These are phyloP conservation scores for Andrena bucephala DNA, from an alignment of 2,888 invertebrate species.

Conservation along the genomic window DNA sequence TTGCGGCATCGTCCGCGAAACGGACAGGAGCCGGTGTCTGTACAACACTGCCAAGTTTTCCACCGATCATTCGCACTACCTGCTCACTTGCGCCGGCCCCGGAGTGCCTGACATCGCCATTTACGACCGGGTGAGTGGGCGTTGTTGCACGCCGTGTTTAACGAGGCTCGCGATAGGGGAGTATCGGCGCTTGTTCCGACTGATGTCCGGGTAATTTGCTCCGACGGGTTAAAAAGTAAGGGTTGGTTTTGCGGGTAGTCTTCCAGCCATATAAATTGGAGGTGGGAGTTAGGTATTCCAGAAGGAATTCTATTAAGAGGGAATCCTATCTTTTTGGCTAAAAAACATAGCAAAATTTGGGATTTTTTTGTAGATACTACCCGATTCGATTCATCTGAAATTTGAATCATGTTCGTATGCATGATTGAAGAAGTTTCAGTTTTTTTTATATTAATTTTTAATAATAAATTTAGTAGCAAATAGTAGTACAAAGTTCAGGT, in stretches of 20 bases:
- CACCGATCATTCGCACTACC: slow-evolving; percentile 88
- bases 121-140: slow-evolving; percentile 86
- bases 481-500: no score
- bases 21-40: slow-evolving; percentile 87
- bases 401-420: no score
- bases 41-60: slow-evolving; percentile 91
- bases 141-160: slow-evolving; percentile 14
- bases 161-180: background rate
- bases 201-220: background rate
- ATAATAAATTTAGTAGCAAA: no score
- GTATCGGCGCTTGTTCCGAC: background rate
- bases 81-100: slow-evolving; percentile 94
- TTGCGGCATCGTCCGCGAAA: slow-evolving; percentile 88
- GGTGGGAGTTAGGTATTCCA: background rate
- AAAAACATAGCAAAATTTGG: no score
- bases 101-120: slow-evolving; percentile 91
- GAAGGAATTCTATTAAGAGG: no score
- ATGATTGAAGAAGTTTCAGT: no score
- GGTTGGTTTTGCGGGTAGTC: background rate
- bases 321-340: no score
- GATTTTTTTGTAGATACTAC: no score
- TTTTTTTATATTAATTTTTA: no score
- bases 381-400: no score
- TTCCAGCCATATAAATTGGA: background rate
- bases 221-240: background rate